Conservation (phyloP, 2,113 vertebrate species). For the Romanogobio albipinnatus region DNA sequence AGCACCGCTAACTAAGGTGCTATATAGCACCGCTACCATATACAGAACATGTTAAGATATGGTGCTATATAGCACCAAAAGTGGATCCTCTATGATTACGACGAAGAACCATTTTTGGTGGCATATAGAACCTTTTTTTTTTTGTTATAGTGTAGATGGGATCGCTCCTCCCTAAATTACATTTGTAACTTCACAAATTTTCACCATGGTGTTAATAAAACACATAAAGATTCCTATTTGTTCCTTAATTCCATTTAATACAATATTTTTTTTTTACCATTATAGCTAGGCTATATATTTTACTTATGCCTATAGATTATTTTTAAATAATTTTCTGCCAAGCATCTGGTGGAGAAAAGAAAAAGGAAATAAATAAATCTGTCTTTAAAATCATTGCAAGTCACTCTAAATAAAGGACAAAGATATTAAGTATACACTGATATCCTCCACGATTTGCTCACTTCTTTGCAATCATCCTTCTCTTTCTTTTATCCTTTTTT, state of each 20-base stretch:
- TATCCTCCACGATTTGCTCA: not conserved
- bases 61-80: too few relatives aligned
- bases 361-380: not conserved
- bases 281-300: too few relatives aligned
- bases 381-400: not conserved
- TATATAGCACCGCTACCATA: too few relatives aligned
- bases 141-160: too few relatives aligned
- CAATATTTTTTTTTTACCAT: too few relatives aligned
- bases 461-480: not conserved
- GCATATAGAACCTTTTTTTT: too few relatives aligned
- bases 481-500: not conserved
- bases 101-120: too few relatives aligned
- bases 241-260: not conserved
- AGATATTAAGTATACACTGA: not conserved
- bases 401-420: not conserved
- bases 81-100: too few relatives aligned
- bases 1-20: too few relatives aligned
- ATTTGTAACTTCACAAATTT: not conserved
- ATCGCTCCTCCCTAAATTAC: too few relatives aligned
- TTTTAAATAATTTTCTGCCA: not conserved
- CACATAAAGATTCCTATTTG: not conserved
- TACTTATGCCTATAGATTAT: too few relatives aligned
- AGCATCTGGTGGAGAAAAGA: not conserved
- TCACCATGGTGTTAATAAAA: not conserved
- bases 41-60: too few relatives aligned